Evolutionary conservation across 2,888 invertebrate species (phyloP), one percentile per base, ranked within the genome.

Genomic region (Scaptomyza parva): DNA sequence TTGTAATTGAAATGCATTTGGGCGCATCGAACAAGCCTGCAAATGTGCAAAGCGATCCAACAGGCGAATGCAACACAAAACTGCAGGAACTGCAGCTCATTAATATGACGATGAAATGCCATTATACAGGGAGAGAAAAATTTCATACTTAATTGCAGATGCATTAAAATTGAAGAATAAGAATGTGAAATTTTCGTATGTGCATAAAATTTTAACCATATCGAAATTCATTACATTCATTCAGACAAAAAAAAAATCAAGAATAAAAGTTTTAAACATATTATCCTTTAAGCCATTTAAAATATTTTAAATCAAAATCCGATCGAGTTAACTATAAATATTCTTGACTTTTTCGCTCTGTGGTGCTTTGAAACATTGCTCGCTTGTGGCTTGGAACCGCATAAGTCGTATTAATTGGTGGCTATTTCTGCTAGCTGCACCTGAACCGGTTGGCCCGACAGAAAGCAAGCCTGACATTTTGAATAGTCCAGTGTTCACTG

Each of bases 1-100:
- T 66, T 78, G 78, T 86, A 82, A 84, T 86, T 86, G 86, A 84
- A 86, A 78, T 84, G 76, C 87, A 80, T 75, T 84, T 84, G 78
- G 72, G 59, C 63, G 57, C 64, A 78, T 18, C 41, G 57, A 64
- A 61, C 66, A 74, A 63, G 58, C 11, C 50, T n/a, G 6, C 59
- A 57, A 73, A 53, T 64, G 75, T 50, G 52, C 70, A 59, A 44
- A 41, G 52, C 50, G 58, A 39, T 6, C 28, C 28, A 62, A 33
- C 22, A 22, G 35, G n/a, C 40, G 33, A n/a, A 12, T 52, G 62
- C 17, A 22, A 37, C 60, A 63, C 76, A 63, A 51, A n/a, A n/a
- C n/a, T 53, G 50, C 50, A 35, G 48, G 8, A 54, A 40, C 48
- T 33, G 62, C 48, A 45, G 52, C 72, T 70, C 59, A 57, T 76